phyloP scores from a whole-genome alignment of 2,113 vertebrate genomes.

The Notothenia rossii region DNA sequence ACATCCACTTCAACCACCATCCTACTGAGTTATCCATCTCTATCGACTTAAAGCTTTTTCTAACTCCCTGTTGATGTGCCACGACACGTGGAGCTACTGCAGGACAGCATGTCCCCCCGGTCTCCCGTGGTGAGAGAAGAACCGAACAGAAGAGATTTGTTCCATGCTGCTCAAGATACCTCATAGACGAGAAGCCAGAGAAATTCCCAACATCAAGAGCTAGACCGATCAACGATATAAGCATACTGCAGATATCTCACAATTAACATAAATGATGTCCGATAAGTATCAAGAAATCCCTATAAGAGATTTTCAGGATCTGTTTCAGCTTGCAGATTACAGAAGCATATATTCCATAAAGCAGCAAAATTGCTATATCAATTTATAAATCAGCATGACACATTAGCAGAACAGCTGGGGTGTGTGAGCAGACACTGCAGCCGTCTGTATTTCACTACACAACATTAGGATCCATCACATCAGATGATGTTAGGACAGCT shows the following conservation, averaged over 20 bases:
- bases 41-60: neutral
- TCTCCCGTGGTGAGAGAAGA: slow-evolving; percentile 21
- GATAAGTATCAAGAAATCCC: neutral
- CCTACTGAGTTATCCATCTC: neutral
- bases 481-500: slow-evolving; percentile 52
- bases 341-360: neutral
- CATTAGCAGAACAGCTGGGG: slow-evolving; percentile 62
- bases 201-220: slow-evolving; percentile 9
- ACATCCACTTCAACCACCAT: slow-evolving; percentile 6
- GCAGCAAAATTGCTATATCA: slow-evolving; percentile 18
- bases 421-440: slow-evolving; percentile 12
- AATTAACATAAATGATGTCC: accelerated
- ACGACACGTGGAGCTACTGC: slow-evolving; percentile 5
- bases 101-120: slow-evolving; percentile 3
- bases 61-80: slow-evolving; percentile 25
- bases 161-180: slow-evolving; percentile 4
- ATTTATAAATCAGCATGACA: slow-evolving; percentile 45
- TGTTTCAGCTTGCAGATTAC: slow-evolving; percentile 1
- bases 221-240: neutral
- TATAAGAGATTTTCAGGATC: neutral
- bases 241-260: neutral
- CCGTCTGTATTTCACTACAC: slow-evolving; percentile 54
- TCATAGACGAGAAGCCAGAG: neutral
- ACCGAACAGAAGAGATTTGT: slow-evolving; percentile 5
- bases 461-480: slow-evolving; percentile 63